A percentile compares a stretch with the other conserved stretches of the same genome.
Evolutionary conservation across 92 coral and sea anemone species (phyloP).

Genomic region (Porites rus): DNA sequence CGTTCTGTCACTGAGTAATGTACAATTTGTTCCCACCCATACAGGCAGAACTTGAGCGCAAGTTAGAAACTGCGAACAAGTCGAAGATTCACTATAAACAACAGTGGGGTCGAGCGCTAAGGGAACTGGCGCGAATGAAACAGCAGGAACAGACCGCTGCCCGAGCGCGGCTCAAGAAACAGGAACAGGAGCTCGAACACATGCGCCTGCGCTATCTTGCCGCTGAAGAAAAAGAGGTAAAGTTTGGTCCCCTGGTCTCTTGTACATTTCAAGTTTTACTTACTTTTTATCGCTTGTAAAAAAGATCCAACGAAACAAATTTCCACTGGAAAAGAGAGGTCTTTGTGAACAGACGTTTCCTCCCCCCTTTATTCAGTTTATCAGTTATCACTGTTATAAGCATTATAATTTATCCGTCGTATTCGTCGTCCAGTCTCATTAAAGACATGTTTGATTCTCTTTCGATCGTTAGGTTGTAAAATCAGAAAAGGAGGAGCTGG

Average conservation of each 20-base stretch:
- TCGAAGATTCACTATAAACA: conserved; percentile 98
- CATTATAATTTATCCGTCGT: neutral
- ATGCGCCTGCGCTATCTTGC: conserved; percentile 97
- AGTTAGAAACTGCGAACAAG: conserved; percentile 91
- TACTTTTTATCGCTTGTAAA: neutral
- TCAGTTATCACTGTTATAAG: neutral
- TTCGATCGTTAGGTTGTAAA: conserved; percentile 75
- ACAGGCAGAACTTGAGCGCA: conserved; percentile 93
- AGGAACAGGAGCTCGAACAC: conserved; percentile 95
- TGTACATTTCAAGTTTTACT: too few relatives aligned
- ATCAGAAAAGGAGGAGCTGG: conserved; percentile 86
- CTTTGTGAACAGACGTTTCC: too few relatives aligned
- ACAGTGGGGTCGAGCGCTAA: conserved; percentile 97
- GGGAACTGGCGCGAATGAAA: conserved; percentile 96
- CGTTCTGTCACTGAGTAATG: neutral
- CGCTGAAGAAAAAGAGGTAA: conserved; percentile 98
- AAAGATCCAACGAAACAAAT: neutral
- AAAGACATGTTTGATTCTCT: neutral
- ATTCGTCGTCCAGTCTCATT: neutral
- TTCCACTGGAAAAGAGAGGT: too few relatives aligned
- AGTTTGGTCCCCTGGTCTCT: neutral
- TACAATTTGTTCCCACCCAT: neutral
- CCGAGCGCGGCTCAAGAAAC: conserved; percentile 90
- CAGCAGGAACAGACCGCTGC: conserved; percentile 97
- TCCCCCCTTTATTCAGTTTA: neutral